Evolutionary conservation across 2,113 vertebrate species (phyloP).

Genomic region (Hystrix brachyura): DNA sequence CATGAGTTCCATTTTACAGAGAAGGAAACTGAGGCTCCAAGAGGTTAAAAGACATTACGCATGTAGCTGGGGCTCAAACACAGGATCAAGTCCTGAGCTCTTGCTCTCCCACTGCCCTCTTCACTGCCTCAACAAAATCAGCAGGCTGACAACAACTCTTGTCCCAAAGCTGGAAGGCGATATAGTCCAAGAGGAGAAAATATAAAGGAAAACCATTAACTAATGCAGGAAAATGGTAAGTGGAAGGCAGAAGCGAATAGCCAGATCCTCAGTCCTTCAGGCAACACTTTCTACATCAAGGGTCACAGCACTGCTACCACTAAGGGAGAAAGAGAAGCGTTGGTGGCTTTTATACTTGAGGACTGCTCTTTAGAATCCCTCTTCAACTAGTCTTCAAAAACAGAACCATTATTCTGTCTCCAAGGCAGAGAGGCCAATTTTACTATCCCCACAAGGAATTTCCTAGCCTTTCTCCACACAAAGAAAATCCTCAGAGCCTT

Average conservation of each 20-base stretch:
- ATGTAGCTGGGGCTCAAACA: neutral
- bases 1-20: neutral
- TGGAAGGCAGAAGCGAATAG: neutral
- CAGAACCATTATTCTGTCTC: neutral
- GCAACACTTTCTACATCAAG: neutral
- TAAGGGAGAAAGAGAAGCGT: neutral
- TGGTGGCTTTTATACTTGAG: neutral
- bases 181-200: neutral
- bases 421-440: neutral
- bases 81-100: rapidly evolving
- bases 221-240: neutral
- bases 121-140: neutral
- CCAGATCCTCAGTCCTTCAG: neutral
- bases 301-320: neutral
- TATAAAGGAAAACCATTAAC: neutral
- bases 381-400: neutral
- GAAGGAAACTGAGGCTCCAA: neutral
- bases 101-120: neutral
- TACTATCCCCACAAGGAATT: neutral
- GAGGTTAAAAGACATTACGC: neutral
- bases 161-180: neutral
- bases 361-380: neutral
- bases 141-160: neutral
- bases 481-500: neutral
- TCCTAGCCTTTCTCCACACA: neutral